These are phyloP conservation scores for Eulemur rubriventer DNA, from an alignment of 2,797 vertebrate species.

Conservation along the genomic window DNA sequence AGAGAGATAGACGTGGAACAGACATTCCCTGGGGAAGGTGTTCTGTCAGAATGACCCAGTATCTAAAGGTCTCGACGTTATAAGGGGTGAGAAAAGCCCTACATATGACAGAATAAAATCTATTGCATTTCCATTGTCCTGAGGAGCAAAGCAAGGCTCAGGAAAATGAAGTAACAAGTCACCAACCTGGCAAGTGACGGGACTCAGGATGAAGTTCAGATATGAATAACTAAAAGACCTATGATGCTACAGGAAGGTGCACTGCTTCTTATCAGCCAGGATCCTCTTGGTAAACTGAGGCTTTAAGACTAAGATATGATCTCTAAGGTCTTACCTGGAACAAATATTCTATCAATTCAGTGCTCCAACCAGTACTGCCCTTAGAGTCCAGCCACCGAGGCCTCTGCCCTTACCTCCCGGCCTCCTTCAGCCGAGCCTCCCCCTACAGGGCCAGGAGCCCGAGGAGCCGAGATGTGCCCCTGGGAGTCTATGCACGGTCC, in stretches of 20 bases:
- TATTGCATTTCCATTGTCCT: neutral
- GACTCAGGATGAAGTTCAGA: neutral
- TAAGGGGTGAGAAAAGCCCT: neutral
- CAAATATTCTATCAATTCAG: neutral
- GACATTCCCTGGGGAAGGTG: neutral
- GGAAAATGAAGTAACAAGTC: neutral
- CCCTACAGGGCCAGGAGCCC: neutral
- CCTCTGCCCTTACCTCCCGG: neutral
- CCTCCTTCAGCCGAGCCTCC: fast-evolving
- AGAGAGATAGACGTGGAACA: neutral
- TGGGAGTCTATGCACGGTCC: fast-evolving
- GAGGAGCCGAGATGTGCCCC: neutral
- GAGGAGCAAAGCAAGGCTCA: neutral
- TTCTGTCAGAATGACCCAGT: neutral
- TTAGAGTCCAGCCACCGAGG: neutral
- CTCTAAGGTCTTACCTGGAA: neutral
- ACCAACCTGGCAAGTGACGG: neutral
- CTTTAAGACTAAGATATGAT: neutral
- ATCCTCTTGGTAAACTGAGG: neutral
- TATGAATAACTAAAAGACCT: neutral
- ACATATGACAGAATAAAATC: neutral
- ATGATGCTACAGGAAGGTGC: neutral
- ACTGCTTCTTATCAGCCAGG: neutral
- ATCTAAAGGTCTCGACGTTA: neutral
- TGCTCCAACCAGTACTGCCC: neutral